Evolutionary conservation across 2,888 invertebrate species (phyloP).

Genomic region (Cyaniris semiargus): DNA sequence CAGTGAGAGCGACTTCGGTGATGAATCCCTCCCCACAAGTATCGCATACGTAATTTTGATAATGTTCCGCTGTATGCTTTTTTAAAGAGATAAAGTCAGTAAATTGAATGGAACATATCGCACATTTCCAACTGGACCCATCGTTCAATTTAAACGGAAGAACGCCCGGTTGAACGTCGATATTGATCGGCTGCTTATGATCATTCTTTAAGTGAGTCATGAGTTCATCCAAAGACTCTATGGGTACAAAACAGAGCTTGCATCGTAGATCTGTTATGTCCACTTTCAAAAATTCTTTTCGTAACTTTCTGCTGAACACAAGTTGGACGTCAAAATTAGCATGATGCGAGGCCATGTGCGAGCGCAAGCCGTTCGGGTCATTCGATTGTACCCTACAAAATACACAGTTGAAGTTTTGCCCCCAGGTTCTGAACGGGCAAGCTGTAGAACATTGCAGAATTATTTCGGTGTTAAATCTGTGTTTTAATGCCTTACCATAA

Average conservation of each 20-base stretch:
- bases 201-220: conserved; percentile 67
- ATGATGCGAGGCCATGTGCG: conserved; percentile 69
- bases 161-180: conserved; percentile 70
- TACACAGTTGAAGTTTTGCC: conserved; percentile 72
- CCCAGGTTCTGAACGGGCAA: conserved; percentile 72
- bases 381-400: conserved; percentile 71
- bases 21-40: conserved; percentile 75
- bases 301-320: conserved; percentile 67
- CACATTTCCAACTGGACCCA: conserved; percentile 69
- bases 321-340: conserved; percentile 67
- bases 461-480: conserved; percentile 70
- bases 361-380: conserved; percentile 67
- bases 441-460: conserved; percentile 73
- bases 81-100: conserved; percentile 66
- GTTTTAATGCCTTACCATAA: conserved; percentile 67
- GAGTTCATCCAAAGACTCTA: conserved; percentile 65
- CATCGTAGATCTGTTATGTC: conserved; percentile 73
- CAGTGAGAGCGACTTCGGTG: conserved; percentile 65
- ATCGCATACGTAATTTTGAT: conserved; percentile 72
- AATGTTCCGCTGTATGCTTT: conserved; percentile 70
- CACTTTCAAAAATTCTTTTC: conserved; percentile 70
- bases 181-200: conserved; percentile 69
- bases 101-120: conserved; percentile 67
- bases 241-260: conserved; percentile 66
- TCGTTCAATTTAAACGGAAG: conserved; percentile 70